Percentiles rank a stretch among this genome's conserved stretches.
Evolutionary conservation across 1,140 invertebrate species (phyloP).

Genomic region (Geopemphigus sp.): DNA sequence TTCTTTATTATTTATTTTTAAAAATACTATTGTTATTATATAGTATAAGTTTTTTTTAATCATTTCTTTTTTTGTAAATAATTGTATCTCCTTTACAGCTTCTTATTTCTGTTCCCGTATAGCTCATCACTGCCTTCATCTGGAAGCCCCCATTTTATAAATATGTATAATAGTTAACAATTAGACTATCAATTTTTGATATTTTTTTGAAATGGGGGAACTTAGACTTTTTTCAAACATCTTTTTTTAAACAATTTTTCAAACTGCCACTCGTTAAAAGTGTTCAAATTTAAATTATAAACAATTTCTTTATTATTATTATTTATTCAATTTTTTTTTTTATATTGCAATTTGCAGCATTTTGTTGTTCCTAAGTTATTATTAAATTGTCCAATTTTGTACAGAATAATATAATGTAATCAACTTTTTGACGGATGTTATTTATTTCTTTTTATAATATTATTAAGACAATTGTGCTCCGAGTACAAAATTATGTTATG

Average conservation of each 20-base stretch:
- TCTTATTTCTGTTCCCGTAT: not conserved
- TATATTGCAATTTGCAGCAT: slow-evolving; percentile 40
- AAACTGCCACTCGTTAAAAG: slow-evolving; percentile 49
- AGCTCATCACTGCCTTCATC: slow-evolving; percentile 41
- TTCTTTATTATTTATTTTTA: slow-evolving; percentile 45
- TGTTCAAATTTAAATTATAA: slow-evolving; percentile 48
- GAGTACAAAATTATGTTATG: slow-evolving; percentile 43
- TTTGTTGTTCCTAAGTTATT: slow-evolving; percentile 48
- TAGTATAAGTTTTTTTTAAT: not conserved
- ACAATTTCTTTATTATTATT: not conserved
- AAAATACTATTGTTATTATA: slow-evolving; percentile 10
- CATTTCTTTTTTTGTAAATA: slow-evolving; percentile 18
- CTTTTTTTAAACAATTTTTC: slow-evolving; percentile 46
- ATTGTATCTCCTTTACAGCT: not conserved
- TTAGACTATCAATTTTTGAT: not conserved
- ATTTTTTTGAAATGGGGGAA: slow-evolving; percentile 24
- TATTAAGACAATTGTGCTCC: slow-evolving; percentile 26
- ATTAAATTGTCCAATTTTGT: slow-evolving; percentile 34
- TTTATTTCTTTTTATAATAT: slow-evolving; percentile 48
- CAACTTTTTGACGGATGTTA: slow-evolving; percentile 37
- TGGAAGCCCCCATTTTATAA: slow-evolving; percentile 29
- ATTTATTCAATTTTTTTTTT: slow-evolving; percentile 33
- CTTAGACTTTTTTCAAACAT: slow-evolving; percentile 27
- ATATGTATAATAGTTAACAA: slow-evolving; percentile 6
- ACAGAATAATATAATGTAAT: slow-evolving; percentile 42